Conservation (phyloP, 2,113 vertebrate genomes). For the Cyphomyrus plagiostoma region DNA sequence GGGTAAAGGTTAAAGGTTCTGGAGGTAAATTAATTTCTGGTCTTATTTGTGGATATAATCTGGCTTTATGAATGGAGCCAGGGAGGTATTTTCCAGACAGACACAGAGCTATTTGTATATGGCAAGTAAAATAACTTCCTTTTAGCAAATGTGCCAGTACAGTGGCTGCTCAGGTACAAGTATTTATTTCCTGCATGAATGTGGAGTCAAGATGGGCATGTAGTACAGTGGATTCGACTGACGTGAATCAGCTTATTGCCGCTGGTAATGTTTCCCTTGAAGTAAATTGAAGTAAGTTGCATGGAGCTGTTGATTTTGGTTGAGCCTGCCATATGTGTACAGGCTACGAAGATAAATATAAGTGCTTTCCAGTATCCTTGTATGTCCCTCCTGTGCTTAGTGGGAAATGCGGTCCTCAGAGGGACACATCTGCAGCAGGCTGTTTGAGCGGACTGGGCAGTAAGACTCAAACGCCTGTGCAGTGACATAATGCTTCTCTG, state of each 20-base stretch:
- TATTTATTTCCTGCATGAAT: background rate
- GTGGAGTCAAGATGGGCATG: background rate
- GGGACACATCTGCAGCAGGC: background rate
- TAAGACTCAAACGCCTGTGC: background rate
- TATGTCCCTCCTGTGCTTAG: background rate
- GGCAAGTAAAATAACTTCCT: background rate
- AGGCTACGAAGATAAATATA: background rate
- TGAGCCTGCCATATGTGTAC: background rate
- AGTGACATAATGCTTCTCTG: constrained; percentile 12
- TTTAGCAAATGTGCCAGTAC: background rate
- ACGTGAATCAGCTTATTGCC: background rate
- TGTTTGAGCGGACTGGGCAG: background rate
- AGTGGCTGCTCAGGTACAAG: background rate
- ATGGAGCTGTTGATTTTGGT: background rate
- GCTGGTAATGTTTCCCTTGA: background rate
- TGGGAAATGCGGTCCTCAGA: background rate
- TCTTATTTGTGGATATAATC: background rate
- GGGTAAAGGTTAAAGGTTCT: background rate
- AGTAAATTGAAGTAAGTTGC: background rate
- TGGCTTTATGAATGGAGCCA: background rate
- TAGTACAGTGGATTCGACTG: background rate
- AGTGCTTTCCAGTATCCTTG: background rate
- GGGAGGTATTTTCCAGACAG: constrained; percentile 1
- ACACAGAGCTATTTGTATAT: background rate
- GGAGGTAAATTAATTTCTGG: background rate